Conservation (phyloP, 2,797 vertebrate species). For the Ctenosaura bakeri region DNA sequence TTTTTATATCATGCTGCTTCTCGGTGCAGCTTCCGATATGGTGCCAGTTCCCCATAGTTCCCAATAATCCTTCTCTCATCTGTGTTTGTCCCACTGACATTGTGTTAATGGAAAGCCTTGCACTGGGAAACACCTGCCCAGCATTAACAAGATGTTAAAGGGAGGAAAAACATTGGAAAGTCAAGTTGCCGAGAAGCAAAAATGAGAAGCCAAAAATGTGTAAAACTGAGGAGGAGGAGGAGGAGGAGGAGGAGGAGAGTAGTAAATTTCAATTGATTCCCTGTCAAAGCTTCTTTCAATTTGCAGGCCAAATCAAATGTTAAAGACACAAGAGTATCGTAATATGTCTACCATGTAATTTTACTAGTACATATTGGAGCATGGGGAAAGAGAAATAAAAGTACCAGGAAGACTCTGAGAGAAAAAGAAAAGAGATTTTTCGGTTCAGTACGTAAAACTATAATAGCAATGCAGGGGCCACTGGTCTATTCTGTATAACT, state of each 20-base stretch:
- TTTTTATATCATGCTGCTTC: conserved; percentile 64
- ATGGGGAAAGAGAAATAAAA: background rate
- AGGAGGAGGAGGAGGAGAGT: no score
- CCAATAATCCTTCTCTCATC: conserved; percentile 77
- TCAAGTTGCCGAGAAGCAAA: conserved; percentile 74
- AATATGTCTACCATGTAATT: background rate
- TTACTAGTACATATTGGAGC: background rate
- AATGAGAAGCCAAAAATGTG: conserved; percentile 48
- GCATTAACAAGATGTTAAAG: conserved; percentile 81
- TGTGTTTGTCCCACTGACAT: conserved; percentile 80
- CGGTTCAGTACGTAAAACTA: background rate
- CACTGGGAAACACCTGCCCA: conserved; percentile 81
- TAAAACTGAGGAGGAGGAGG: conserved; percentile 60
- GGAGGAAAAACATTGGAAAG: conserved; percentile 72
- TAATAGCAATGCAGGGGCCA: background rate
- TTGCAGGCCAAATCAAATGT: conserved; percentile 71
- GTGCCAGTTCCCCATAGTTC: conserved; percentile 73
- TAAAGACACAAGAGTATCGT: conserved; percentile 58
- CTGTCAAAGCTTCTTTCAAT: conserved; percentile 49
- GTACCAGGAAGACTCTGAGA: background rate
- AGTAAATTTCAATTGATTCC: conserved; percentile 66
- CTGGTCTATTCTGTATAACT: background rate
- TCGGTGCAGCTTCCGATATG: conserved; percentile 64
- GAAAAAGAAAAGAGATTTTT: background rate
- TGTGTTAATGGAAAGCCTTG: conserved; percentile 80